Base-by-base conservation (phyloP, 2,888 invertebrate genomes). In the Laspeyria flexula region DNA sequence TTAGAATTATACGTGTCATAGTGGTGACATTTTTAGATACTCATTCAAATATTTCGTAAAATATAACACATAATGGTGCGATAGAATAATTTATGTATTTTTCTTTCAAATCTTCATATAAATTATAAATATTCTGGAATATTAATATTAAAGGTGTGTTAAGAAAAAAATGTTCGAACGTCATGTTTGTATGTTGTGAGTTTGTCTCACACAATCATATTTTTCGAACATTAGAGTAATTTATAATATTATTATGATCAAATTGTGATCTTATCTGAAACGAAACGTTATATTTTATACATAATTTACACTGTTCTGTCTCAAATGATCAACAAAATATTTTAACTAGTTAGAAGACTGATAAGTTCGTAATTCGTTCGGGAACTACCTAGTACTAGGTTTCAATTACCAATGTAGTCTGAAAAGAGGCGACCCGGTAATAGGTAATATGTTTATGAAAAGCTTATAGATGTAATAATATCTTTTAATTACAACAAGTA, bases 11-110 rank as follows among this genome's bases (percentile, higher is more conserved):
- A 40, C 25, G 23, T n/a, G 13, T n/a, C n/a, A 18, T 12, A 18
- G 34, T 13, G 40, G 18, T 46, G 46, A 46, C 39, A 45, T 29
- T 34, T 50, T 40, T 23, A 44, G 41, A 48, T 48, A 25, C 23
- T 16, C 15, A 37, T 42, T 30, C 30, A 30, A 30, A 42, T 30
- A 31, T 42, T 42, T 42, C 21, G 30, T 37, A 42, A 42, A 48
- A 29, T 48, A 42, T 37, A 12, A 31, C 29, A 27, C 30, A 41
- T 30, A 21, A 37, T 13, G 23, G 18, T 15, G 9, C 12, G 16
- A 27, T 23, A 21, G 3, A 0, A 37, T 48, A 48, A 48, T 48
- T 41, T 48, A 48, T 42, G 15, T 42, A 25, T 42, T 37, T 23
- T 48, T 48, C 29, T 48, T 23, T 40, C 29, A 47, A 41, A 45